Evolutionary conservation across 2,113 vertebrate genomes (phyloP).

Genomic region (Saimiri boliviensis): DNA sequence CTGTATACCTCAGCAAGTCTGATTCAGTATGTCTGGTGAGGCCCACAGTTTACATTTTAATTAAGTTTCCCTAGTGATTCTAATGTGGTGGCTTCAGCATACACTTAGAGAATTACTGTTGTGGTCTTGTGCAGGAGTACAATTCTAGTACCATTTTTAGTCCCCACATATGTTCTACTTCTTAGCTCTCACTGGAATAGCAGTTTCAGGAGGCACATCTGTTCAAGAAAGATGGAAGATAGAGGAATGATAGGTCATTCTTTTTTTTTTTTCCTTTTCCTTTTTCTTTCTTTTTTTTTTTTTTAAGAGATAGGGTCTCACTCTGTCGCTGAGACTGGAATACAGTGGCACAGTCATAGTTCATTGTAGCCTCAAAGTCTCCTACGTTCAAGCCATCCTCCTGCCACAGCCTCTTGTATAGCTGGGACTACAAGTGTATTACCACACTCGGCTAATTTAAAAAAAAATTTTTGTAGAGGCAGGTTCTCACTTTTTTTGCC

Average conservation of each 20-base stretch:
- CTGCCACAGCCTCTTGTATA: no score
- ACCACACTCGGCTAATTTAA: no score
- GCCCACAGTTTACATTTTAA: neutral
- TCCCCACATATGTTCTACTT: neutral
- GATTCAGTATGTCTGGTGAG: neutral
- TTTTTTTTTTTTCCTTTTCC: neutral
- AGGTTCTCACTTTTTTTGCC: no score
- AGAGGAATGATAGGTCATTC: neutral
- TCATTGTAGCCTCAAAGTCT: no score
- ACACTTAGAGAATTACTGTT: neutral
- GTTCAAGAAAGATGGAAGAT: neutral
- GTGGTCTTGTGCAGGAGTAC: neutral
- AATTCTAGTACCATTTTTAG: neutral
- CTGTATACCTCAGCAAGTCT: neutral
- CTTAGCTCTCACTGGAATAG: neutral
- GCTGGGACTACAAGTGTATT: no score
- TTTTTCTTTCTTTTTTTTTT: no score
- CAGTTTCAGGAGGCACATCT: neutral
- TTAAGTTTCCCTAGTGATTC: constrained; percentile 4
- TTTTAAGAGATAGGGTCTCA: no score
- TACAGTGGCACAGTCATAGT: no score
- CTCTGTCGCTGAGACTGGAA: no score
- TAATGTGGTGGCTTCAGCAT: neutral
- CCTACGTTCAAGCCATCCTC: no score
- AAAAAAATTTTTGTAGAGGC: no score